Conservation (phyloP, 2,113 vertebrate genomes). For the Coptodon bakossiorum region DNA sequence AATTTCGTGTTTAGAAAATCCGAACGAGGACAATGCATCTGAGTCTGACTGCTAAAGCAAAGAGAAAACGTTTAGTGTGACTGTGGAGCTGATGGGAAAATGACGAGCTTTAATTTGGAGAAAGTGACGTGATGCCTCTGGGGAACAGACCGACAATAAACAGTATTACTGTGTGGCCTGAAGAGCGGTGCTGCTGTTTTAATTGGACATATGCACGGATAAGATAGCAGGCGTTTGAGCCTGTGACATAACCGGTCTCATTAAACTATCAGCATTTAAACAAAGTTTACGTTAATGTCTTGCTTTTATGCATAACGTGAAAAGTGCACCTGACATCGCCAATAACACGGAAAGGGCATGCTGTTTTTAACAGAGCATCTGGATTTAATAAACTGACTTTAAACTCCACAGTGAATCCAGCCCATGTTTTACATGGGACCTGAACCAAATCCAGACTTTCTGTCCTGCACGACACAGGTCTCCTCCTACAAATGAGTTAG, state of each 20-base stretch:
- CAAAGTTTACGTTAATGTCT: neutral
- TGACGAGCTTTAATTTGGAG: conserved; percentile 15
- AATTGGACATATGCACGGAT: neutral
- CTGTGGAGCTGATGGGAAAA: neutral
- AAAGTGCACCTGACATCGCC: neutral
- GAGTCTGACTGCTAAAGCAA: neutral
- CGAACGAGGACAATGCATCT: neutral
- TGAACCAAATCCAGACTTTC: conserved; percentile 15
- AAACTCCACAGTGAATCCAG: neutral
- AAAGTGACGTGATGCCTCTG: conserved; percentile 6
- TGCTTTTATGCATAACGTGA: neutral
- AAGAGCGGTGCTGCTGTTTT: neutral
- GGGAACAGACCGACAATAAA: conserved; percentile 23
- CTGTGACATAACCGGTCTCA: neutral
- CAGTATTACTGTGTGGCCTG: conserved; percentile 11
- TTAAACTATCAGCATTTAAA: neutral
- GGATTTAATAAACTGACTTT: neutral
- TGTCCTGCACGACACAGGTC: neutral
- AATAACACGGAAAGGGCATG: neutral
- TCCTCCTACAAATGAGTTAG: neutral
- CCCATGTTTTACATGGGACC: conserved; percentile 30
- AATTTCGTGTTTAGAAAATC: neutral
- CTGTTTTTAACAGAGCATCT: neutral
- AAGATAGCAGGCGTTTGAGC: neutral
- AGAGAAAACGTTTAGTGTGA: neutral